phyloP scores from a whole-genome alignment of 2,797 vertebrate genomes.

The Hippocampus kuda region DNA sequence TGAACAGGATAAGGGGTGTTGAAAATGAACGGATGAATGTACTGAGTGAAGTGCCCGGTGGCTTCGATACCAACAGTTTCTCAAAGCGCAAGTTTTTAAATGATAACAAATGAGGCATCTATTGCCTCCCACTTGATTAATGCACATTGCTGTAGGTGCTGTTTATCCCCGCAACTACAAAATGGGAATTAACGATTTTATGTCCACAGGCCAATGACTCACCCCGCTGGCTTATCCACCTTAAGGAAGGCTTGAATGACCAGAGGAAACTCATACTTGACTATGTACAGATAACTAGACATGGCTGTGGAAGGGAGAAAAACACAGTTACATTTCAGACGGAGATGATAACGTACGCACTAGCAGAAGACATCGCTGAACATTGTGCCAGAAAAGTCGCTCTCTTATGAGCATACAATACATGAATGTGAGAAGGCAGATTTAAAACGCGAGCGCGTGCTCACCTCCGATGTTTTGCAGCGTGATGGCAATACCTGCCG shows the following conservation, averaged over 20 bases:
- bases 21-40: too few species aligned
- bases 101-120: neutral
- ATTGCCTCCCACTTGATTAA: neutral
- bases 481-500: conserved; percentile 84
- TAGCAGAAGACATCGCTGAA: neutral
- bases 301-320: conserved; percentile 67
- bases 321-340: conserved; percentile 1
- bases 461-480: conserved; percentile 95
- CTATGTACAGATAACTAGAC: conserved; percentile 98
- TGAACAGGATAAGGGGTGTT: too few species aligned
- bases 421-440: neutral
- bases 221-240: conserved; percentile 78
- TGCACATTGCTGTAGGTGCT: neutral
- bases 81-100: neutral
- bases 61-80: too few species aligned
- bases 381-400: neutral
- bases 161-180: neutral
- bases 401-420: neutral
- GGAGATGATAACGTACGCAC: neutral
- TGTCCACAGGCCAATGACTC: conserved; percentile 50
- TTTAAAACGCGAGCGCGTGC: conserved; percentile 11
- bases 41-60: too few species aligned
- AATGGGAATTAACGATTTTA: neutral
- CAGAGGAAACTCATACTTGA: conserved; percentile 95
- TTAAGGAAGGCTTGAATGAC: conserved; percentile 94